A percentile compares a stretch with the other conserved stretches of the same genome.
Conservation (phyloP, 2,888 invertebrate species). For the Seira sanloemensis region DNA sequence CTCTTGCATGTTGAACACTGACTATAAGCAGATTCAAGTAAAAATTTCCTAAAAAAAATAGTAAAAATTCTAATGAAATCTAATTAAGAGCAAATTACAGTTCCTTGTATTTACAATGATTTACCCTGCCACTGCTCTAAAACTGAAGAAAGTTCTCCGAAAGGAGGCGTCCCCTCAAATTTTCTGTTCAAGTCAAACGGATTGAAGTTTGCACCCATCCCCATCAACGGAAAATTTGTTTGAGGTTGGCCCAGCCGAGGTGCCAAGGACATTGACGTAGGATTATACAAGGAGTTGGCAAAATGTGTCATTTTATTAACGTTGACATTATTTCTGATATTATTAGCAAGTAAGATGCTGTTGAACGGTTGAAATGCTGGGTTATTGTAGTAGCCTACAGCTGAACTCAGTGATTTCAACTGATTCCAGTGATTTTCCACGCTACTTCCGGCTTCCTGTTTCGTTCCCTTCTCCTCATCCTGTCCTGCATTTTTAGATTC, state of each 20-base stretch:
- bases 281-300: not conserved
- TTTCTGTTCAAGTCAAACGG: slow-evolving; percentile 19
- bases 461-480: not conserved
- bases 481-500: not conserved
- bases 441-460: too few species aligned
- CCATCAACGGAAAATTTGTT: slow-evolving; percentile 2
- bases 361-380: not conserved
- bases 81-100: too few species aligned
- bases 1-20: slow-evolving; percentile 69
- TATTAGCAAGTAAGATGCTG: too few species aligned
- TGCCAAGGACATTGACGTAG: not conserved
- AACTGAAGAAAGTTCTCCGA: slow-evolving; percentile 31
- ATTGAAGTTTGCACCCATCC: not conserved
- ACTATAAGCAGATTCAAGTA: slow-evolving; percentile 70
- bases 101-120: too few species aligned
- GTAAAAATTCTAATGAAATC: too few species aligned
- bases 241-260: not conserved
- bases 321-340: too few species aligned
- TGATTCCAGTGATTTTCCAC: not conserved
- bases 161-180: not conserved
- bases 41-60: slow-evolving; percentile 65
- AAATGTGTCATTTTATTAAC: not conserved
- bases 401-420: not conserved
- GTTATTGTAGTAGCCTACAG: not conserved
- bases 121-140: slow-evolving; percentile 59